phyloP scores from a whole-genome alignment of 1,140 invertebrate species.

The Uloborus diversus region DNA sequence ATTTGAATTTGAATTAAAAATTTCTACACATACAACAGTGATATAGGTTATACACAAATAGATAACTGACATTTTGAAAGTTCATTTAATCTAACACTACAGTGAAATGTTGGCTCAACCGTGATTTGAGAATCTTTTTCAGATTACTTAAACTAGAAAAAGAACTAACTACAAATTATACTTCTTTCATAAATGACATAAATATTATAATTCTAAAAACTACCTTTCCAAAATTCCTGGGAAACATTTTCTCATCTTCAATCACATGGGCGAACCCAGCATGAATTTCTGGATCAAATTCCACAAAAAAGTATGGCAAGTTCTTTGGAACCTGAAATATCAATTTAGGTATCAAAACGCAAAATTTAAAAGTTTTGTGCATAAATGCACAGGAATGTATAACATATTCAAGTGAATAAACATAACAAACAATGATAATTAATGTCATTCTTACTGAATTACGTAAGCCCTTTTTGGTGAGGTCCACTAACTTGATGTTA shows the following conservation, averaged over 20 bases:
- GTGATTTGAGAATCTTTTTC: no score
- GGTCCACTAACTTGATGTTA: conserved; percentile 93
- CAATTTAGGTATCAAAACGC: no score
- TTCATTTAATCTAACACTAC: no score
- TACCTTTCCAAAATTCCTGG: conserved; percentile 90
- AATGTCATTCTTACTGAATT: conserved; percentile 69
- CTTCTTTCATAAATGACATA: no score
- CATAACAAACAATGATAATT: not conserved
- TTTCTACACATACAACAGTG: no score
- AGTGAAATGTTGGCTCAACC: no score
- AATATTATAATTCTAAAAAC: no score
- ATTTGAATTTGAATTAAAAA: no score
- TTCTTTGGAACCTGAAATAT: conserved; percentile 81
- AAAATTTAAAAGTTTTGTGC: not conserved
- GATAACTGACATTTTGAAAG: no score
- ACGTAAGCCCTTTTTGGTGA: conserved; percentile 76
- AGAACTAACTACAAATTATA: no score
- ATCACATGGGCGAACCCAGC: conserved; percentile 95
- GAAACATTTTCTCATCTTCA: conserved; percentile 90
- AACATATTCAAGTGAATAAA: conserved; percentile 23
- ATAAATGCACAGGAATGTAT: not conserved
- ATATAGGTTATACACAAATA: no score
- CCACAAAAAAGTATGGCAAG: conserved; percentile 91
- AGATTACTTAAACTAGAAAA: no score
- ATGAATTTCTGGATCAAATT: conserved; percentile 79